A percentile compares a stretch with the other conserved stretches of the same genome.
phyloP scores from a whole-genome alignment of 2,113 vertebrate genomes.

The Dasypus novemcinctus region DNA sequence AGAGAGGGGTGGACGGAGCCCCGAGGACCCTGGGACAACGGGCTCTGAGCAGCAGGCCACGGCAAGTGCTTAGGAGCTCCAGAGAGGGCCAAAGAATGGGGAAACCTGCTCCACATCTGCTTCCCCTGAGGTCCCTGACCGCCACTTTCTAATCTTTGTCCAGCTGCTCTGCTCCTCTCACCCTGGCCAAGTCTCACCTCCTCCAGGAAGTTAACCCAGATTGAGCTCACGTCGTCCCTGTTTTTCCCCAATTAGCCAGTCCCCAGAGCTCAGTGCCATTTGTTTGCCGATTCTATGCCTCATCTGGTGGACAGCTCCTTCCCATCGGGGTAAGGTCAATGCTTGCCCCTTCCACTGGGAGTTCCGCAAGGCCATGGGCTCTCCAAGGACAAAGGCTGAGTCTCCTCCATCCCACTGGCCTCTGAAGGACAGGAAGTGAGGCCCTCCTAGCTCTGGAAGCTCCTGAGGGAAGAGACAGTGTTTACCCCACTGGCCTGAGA shows the following conservation, averaged over 20 bases:
- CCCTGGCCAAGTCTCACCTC: neutral
- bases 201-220: neutral
- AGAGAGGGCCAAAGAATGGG: neutral
- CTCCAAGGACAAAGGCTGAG: neutral
- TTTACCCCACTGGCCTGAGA: neutral
- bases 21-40: neutral
- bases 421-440: neutral
- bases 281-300: neutral
- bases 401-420: neutral
- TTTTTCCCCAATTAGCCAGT: neutral
- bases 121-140: no score
- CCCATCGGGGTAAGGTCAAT: neutral
- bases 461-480: neutral
- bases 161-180: neutral
- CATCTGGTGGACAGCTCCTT: rapidly evolving
- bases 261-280: neutral
- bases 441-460: no score
- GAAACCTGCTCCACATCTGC: no score
- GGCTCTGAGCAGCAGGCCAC: neutral
- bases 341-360: neutral
- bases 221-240: neutral
- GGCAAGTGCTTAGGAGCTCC: neutral
- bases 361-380: neutral
- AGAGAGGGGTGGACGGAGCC: neutral
- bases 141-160: no score